A percentile compares a stretch with the other conserved stretches of the same genome.
Conservation (phyloP, 2,113 vertebrate species). For the Geococcyx californianus region DNA sequence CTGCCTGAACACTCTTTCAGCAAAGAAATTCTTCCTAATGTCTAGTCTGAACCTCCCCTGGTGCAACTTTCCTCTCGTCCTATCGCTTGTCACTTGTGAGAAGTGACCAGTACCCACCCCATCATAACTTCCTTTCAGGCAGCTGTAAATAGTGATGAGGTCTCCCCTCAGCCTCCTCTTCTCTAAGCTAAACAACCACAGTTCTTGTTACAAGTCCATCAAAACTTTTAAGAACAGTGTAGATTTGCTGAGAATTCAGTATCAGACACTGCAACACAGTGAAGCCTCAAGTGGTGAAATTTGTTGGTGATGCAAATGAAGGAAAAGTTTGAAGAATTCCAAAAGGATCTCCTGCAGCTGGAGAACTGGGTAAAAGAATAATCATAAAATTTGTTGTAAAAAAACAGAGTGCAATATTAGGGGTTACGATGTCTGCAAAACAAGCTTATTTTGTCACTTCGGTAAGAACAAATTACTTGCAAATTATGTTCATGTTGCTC, state of each 20-base stretch:
- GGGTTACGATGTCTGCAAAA: neutral
- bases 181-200: too few relatives aligned
- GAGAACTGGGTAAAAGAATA: neutral
- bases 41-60: too few relatives aligned
- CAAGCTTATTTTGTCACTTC: neutral
- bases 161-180: too few relatives aligned
- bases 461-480: conserved; percentile 21
- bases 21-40: too few relatives aligned
- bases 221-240: neutral
- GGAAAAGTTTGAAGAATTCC: neutral
- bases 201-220: neutral
- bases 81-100: too few relatives aligned
- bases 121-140: too few relatives aligned
- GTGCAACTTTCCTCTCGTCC: too few relatives aligned
- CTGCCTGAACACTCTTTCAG: too few relatives aligned
- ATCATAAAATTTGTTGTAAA: neutral
- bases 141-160: too few relatives aligned
- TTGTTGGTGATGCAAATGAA: neutral
- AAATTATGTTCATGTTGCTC: neutral
- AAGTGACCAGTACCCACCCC: too few relatives aligned
- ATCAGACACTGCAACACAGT: neutral
- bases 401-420: neutral
- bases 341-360: neutral
- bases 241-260: neutral
- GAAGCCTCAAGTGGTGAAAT: neutral